Evolutionary conservation across 2,113 vertebrate genomes (phyloP).

Genomic region (Spermophilus dauricus): DNA sequence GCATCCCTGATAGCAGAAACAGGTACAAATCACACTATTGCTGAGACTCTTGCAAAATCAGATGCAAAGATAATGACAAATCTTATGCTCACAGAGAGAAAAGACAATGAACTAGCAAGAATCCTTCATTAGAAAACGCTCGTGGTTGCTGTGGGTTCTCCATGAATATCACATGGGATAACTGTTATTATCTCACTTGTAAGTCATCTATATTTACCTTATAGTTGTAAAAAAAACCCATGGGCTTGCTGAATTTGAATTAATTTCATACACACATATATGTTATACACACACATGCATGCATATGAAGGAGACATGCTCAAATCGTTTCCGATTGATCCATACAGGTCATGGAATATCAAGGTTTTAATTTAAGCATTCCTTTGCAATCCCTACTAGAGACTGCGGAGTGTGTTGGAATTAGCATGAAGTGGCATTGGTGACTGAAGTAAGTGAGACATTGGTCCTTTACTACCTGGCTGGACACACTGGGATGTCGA

Average conservation of each 20-base stretch:
- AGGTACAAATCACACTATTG: not conserved
- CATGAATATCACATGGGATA: not conserved
- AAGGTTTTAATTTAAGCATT: not conserved
- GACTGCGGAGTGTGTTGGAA: not conserved
- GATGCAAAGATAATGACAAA: not conserved
- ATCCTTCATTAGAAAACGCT: not conserved
- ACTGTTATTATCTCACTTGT: not conserved
- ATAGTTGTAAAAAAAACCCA: not conserved
- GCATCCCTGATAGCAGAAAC: not conserved
- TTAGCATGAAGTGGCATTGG: not conserved
- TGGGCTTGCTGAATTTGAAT: not conserved
- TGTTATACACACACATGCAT: not conserved
- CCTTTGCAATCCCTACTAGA: not conserved
- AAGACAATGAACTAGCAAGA: not conserved
- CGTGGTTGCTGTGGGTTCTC: not conserved
- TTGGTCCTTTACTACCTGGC: not conserved
- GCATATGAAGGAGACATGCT: not conserved
- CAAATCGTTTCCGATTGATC: not conserved
- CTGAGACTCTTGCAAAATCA: slow-evolving; percentile 6
- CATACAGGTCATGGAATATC: not conserved
- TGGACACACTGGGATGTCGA: not conserved
- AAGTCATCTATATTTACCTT: not conserved
- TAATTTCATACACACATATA: not conserved
- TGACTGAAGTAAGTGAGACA: not conserved
- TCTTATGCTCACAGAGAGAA: not conserved